These are phyloP conservation scores for Philypnodon macrostomus DNA, from an alignment of 2,797 vertebrate species.

Conservation along the genomic window DNA sequence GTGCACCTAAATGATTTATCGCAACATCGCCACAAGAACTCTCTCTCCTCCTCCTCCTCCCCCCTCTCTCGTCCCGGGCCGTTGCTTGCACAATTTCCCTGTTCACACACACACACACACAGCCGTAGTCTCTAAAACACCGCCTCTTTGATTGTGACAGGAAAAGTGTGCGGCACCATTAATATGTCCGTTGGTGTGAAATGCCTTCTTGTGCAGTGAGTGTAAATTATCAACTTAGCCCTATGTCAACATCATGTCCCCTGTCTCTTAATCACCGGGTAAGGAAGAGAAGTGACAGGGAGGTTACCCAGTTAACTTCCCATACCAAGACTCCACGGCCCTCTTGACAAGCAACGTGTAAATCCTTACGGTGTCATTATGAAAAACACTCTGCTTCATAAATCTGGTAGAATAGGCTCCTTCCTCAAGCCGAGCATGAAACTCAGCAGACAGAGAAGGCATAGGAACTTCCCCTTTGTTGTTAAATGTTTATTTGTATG, in stretches of 20 bases:
- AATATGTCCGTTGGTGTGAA: conserved; percentile 73
- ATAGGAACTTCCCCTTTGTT: conserved; percentile 23
- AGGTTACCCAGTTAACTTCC: conserved; percentile 71
- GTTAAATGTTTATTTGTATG: conserved; percentile 55
- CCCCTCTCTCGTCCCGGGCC: conserved; percentile 13
- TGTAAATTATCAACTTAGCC: conserved; percentile 72
- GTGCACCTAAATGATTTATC: conserved; percentile 90
- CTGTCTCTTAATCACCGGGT: conserved; percentile 74
- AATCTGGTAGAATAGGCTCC: conserved; percentile 54
- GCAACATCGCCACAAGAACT: conserved; percentile 80
- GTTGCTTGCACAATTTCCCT: conserved; percentile 81
- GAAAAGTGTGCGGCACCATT: conserved; percentile 66
- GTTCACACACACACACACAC: conserved; percentile 59
- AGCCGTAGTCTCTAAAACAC: conserved; percentile 51
- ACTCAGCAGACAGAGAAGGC: conserved; percentile 33
- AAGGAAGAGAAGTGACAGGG: conserved; percentile 72
- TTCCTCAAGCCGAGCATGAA: conserved; percentile 13
- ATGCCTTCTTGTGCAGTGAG: conserved; percentile 66
- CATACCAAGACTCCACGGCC: conserved; percentile 51
- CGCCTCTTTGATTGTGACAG: conserved; percentile 71
- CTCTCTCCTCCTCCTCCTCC: conserved; percentile 16
- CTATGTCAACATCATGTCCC: conserved; percentile 67
- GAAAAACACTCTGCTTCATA: conserved; percentile 69
- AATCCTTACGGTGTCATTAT: conserved; percentile 70
- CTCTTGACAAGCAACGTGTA: conserved; percentile 65